phyloP scores from a whole-genome alignment of 2,888 invertebrate species.

The Melanophora roralis region DNA sequence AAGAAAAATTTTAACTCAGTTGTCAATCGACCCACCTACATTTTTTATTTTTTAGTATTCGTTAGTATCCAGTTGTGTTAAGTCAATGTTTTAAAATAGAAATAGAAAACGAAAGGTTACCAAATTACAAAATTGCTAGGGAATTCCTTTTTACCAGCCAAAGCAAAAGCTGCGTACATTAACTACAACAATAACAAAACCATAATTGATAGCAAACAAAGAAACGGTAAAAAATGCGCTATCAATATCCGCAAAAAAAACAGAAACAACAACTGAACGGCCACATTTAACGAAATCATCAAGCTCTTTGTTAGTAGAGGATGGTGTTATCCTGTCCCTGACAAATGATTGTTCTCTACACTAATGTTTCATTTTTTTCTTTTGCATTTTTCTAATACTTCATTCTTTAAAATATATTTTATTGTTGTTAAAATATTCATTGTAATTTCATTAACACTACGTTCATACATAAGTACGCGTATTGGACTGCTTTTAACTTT shows the following conservation, averaged over 20 bases:
- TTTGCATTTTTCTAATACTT: not conserved
- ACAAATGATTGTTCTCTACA: slow-evolving; percentile 42
- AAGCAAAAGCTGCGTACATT: slow-evolving; percentile 11
- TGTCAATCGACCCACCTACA: not conserved
- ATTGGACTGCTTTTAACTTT: slow-evolving; percentile 43
- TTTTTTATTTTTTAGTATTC: not conserved
- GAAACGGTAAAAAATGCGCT: slow-evolving; percentile 55
- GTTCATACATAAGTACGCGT: too few species aligned
- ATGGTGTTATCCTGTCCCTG: slow-evolving; percentile 53
- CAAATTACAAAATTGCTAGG: slow-evolving; percentile 66
- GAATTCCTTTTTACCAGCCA: slow-evolving; percentile 68
- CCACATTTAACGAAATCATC: slow-evolving; percentile 24
- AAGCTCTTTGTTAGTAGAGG: slow-evolving; percentile 46
- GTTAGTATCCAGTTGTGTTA: not conserved
- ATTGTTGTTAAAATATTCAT: slow-evolving; percentile 59
- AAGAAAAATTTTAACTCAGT: not conserved
- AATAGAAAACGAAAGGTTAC: slow-evolving; percentile 47
- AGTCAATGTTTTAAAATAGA: not conserved
- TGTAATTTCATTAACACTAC: slow-evolving; percentile 59
- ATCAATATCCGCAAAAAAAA: slow-evolving; percentile 65
- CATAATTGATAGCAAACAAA: slow-evolving; percentile 61
- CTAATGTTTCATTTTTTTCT: slow-evolving; percentile 51
- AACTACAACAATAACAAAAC: slow-evolving; percentile 61
- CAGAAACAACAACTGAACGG: slow-evolving; percentile 15
- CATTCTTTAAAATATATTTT: slow-evolving; percentile 33